A percentile compares a stretch with the other conserved stretches of the same genome.
phyloP scores from a whole-genome alignment of 2,888 invertebrate genomes.

The Mayetiola destructor region DNA sequence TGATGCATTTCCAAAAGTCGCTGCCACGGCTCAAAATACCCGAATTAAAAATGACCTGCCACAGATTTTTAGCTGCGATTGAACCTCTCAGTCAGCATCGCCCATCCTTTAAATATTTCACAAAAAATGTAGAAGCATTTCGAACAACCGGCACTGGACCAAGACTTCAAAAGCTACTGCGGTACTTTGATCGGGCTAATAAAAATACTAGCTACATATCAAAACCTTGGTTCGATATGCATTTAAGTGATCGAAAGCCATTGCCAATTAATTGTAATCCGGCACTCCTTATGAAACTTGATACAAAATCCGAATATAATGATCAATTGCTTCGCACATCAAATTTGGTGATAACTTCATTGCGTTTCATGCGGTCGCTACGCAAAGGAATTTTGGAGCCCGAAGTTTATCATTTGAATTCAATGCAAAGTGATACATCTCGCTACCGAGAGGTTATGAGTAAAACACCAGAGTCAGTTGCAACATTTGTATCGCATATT shows the following conservation, averaged over 20 bases:
- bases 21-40: conserved; percentile 85
- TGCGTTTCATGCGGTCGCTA: conserved; percentile 77
- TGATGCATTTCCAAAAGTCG: conserved; percentile 87
- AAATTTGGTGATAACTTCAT: conserved; percentile 67
- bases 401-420: conserved; percentile 86
- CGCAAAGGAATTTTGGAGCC: conserved; percentile 66
- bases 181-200: conserved; percentile 54
- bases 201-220: conserved; percentile 90
- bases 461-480: conserved; percentile 57
- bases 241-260: conserved; percentile 69
- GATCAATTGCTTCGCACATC: conserved; percentile 68
- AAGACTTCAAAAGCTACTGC: conserved; percentile 49
- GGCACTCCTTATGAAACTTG: conserved; percentile 50
- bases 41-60: conserved; percentile 63
- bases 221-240: conserved; percentile 90
- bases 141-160: conserved; percentile 41
- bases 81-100: conserved; percentile 50
- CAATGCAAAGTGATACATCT: conserved; percentile 71
- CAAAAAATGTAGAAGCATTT: conserved; percentile 51
- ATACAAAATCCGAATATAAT: conserved; percentile 51
- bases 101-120: conserved; percentile 48
- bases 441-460: conserved; percentile 59
- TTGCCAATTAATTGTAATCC: conserved; percentile 92
- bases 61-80: conserved; percentile 68
- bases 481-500: conserved; percentile 57